These are phyloP conservation scores for Nephrotoma appendiculata DNA, from an alignment of 2,888 invertebrate genomes.

Conservation along the genomic window DNA sequence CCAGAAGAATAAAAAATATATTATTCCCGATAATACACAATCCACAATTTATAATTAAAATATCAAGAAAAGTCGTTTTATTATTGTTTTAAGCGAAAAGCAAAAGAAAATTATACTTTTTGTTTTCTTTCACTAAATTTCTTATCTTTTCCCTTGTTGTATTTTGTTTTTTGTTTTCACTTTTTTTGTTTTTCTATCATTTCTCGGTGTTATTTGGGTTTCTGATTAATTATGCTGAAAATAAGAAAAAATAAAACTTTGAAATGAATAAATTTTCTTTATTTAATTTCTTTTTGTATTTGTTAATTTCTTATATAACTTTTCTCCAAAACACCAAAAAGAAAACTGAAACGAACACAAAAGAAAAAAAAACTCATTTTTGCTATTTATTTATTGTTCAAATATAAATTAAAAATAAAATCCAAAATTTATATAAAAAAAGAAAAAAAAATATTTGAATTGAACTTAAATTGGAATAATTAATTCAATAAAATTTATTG, in stretches of 20 bases:
- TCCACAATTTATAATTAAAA: background rate
- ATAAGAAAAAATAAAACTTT: background rate
- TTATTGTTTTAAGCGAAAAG: background rate
- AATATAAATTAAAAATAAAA: background rate
- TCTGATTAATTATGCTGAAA: background rate
- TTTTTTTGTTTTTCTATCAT: background rate
- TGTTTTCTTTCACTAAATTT: background rate
- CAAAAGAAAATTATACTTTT: background rate
- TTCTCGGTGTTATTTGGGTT: background rate
- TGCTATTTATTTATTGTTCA: background rate
- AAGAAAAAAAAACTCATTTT: background rate
- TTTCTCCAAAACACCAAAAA: background rate
- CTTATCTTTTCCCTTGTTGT: background rate
- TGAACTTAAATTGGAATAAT: background rate
- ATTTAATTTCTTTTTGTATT: background rate
- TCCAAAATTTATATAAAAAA: background rate
- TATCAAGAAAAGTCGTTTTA: background rate
- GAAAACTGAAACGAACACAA: background rate
- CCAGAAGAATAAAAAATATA: background rate
- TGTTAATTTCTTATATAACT: background rate
- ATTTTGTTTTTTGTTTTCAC: background rate
- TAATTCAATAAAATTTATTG: background rate
- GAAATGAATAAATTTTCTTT: background rate
- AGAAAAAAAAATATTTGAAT: background rate
- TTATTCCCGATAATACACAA: background rate